Base-by-base conservation (phyloP, 2,888 invertebrate genomes). In the Encarsia formosa region DNA sequence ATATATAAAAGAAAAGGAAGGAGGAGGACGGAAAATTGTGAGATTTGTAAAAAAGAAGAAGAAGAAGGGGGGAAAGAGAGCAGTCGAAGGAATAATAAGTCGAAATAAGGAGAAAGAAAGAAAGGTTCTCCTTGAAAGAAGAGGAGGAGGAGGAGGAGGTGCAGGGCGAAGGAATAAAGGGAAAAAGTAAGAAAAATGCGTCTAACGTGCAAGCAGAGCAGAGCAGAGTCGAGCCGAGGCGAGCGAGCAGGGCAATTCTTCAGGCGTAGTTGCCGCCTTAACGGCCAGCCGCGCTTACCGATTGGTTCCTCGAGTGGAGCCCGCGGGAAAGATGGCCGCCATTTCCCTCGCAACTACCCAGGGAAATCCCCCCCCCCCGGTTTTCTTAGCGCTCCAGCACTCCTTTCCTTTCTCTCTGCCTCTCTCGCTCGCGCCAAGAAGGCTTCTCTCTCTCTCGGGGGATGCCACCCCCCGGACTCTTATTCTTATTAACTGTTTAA, bases 401-500 rank as follows among this genome's bases (percentile, higher is more conserved):
- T 35, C 31, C 35, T 20, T 34, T 18, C 35, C 40, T 44, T 24
- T 40, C 46, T 34, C 51, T 42, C 41, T 42, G 20, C 35, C 44
- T 40, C 41, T 15, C 35, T 34, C 32, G 38, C 40, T 38, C 37
- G 60, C 52, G 58, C 22, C 37, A 34, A 22, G 9, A 50, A 56
- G 52, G 44, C 50, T 35, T 50, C 56, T 39, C 37, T 58, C 56
- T 58, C 58, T 38, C 40, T 57, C 53, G 47, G n/a, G n/a, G n/a
- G n/a, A n/a, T n/a, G n/a, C n/a, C n/a, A n/a, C 50, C 58, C 61
- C 63, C 63, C 68, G 66, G 73, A 73, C 72, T 73, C 73, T 73
- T 73, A 74, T 73, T 74, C 73, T 73, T 73, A 73, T 73, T 73
- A 73, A 73, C 73, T 73, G 73, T 73, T 73, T 73, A 73, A 73